These are phyloP conservation scores for Elymnias hypermnestra DNA, from an alignment of 1,140 invertebrate species.

Conservation along the genomic window DNA sequence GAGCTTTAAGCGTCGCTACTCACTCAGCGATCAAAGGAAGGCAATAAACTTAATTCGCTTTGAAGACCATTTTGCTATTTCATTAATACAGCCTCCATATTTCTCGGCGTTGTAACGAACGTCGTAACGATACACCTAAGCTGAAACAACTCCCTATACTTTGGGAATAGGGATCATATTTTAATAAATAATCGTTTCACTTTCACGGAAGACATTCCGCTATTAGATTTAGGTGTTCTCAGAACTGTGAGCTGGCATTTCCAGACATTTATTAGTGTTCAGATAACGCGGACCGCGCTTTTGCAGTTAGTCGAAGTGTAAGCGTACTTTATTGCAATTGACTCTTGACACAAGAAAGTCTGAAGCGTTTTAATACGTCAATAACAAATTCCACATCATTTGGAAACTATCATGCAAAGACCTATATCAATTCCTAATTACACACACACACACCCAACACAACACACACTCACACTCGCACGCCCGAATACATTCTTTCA, in stretches of 20 bases:
- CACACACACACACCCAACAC: too few relatives aligned
- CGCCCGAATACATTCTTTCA: too few relatives aligned
- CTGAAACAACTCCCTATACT: constrained; percentile 9
- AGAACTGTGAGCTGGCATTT: constrained; percentile 42
- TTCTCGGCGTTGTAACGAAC: constrained; percentile 31
- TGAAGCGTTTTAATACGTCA: neutral
- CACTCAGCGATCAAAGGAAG: constrained; percentile 27
- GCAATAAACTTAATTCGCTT: constrained; percentile 21
- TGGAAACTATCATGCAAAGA: too few relatives aligned
- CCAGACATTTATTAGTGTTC: constrained; percentile 42
- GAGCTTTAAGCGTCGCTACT: constrained; percentile 1
- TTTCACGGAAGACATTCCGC: constrained; percentile 54
- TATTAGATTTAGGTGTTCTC: constrained; percentile 51
- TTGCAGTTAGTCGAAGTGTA: constrained; percentile 14
- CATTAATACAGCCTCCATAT: constrained; percentile 35
- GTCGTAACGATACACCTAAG: constrained; percentile 24
- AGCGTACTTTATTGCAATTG: constrained; percentile 19
- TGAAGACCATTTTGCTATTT: constrained; percentile 30
- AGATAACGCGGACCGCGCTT: constrained; percentile 24
- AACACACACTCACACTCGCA: too few relatives aligned
- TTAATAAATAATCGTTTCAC: constrained; percentile 19
- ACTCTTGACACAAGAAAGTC: constrained; percentile 19
- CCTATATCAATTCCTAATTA: too few relatives aligned
- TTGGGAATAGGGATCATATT: constrained; percentile 28
- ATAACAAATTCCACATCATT: too few relatives aligned